Base-by-base conservation (phyloP, 2,888 invertebrate genomes). In the Apamea anceps region DNA sequence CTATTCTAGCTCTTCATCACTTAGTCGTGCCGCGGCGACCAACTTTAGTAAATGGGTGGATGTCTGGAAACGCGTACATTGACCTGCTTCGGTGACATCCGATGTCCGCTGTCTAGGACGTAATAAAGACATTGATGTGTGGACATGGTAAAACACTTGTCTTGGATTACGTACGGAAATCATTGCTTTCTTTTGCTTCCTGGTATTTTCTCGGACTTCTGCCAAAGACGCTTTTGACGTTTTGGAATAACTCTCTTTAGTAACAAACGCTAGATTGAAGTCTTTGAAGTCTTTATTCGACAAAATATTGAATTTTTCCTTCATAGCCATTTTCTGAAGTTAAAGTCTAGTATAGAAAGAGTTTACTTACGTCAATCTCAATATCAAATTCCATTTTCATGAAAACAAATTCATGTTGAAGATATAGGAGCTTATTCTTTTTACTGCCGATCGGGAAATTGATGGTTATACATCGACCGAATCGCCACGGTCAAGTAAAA, bases 81-180 rank as follows among this genome's bases (percentile, higher is more conserved):
- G 84, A 85, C 84, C 84, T 85, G 87, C 74, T 87, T 75, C 45
- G 32, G 57, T 75, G 80, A 84, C 85, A 84, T 87, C 51, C 68
- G 42, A 87, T 70, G 75, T 75, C 85, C 75, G 51, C 70, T 57
- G 75, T 85, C 75, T 72, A 72, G 76, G 62, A 71, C 66, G 54
- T 70, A 75, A 66, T 75, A 85, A 77, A 81, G 63, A 78, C 28
- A 85, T 79, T 72, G 79, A 87, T 28, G 48, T 57, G 51, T 45
- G 48, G 66, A 80, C 48, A 65, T 68, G 37, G 60, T 37, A 37
- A 65, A 45, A 32, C 75, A 81, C 75, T 84, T 80, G 72, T 84
- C 45, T 63, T 65, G 25, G 0, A 70, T 42, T 70, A 60, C 54
- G n/a, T 73, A 28, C 12, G 51, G 10, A 48, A 25, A 6, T 21